Evolutionary conservation across 2,888 invertebrate genomes (phyloP), one percentile per base, ranked within the genome.

Genomic region (Plutella xylostella): DNA sequence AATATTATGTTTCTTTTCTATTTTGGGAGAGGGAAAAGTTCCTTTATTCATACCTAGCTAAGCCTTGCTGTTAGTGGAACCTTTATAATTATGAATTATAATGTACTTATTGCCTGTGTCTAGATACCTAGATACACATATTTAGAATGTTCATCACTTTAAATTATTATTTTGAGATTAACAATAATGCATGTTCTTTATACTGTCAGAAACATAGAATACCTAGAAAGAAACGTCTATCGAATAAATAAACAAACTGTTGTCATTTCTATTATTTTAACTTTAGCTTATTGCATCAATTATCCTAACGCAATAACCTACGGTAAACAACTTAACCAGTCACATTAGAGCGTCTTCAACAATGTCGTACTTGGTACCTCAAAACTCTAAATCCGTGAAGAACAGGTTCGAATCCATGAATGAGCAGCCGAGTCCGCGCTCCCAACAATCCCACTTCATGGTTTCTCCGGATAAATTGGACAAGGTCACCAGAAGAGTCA

Each of bases 401-500:
- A 72, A 62, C 41, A 56, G 67, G 43, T 53, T 57, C 2, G 67
- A 71, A 6, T 58, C 63, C 0, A 58, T 68, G 2, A 59, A 56
- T 37, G 42, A 42, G 9, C 30, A 46, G 3, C 35, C 30, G 19
- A 18, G 46, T 15, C 46, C 67, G 49, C 51, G 61, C 0, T 70
- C 56, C 49, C 72, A 71, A 0, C 76, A 74, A 7, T 82, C 82
- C 0, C 80, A 83, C 43, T 82, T 80, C 50, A 50, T 80, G 15
- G 73, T 82, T 0, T 65, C 79, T 0, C 75, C 82, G 0, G 79
- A 83, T 3, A 79, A 72, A 46, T 59, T 85, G 12, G 43, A 42
- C 54, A 84, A 79, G 54, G 85, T 86, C 0, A 86, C 87, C 0
- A 68, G 84, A 43, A 66, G 87, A n/a, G 86, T 87, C 0, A 85